Conservation (phyloP, 2,113 vertebrate species). For the Cephalopterus ornatus region DNA sequence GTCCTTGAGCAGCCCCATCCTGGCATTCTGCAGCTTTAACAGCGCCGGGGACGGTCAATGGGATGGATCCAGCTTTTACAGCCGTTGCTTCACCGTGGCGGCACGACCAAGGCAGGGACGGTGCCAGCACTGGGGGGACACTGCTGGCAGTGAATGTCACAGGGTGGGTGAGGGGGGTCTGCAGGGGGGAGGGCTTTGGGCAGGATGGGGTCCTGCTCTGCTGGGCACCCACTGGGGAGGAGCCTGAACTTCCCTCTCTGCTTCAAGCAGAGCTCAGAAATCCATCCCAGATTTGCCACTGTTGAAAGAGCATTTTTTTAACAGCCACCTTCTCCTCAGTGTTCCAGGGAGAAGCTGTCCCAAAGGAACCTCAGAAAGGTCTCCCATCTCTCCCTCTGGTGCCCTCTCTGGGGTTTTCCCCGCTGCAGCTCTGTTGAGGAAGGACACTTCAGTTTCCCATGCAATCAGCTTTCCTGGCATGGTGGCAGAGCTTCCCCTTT, state of each 20-base stretch:
- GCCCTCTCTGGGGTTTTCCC: rapidly evolving
- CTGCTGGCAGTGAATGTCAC: neutral
- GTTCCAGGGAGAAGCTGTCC: neutral
- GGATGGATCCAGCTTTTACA: neutral
- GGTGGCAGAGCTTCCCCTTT: rapidly evolving
- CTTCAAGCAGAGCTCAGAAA: neutral
- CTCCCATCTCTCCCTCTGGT: neutral
- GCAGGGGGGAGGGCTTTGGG: neutral
- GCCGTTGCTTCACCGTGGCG: rapidly evolving
- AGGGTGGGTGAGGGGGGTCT: neutral
- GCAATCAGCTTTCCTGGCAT: neutral
- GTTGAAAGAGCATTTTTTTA: neutral
- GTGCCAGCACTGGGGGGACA: rapidly evolving
- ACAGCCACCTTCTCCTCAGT: neutral
- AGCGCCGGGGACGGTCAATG: neutral
- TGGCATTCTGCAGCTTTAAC: neutral
- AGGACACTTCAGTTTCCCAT: neutral
- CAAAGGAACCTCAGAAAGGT: neutral
- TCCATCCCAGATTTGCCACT: rapidly evolving
- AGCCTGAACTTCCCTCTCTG: neutral
- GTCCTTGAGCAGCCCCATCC: neutral
- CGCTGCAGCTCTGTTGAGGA: rapidly evolving
- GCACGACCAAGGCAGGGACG: rapidly evolving
- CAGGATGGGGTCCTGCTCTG: neutral
- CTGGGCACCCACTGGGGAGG: neutral